A percentile compares a stretch with the other conserved stretches of the same genome.
Evolutionary conservation across 2,113 vertebrate species (phyloP).

Genomic region (Choloepus hoffmanni): DNA sequence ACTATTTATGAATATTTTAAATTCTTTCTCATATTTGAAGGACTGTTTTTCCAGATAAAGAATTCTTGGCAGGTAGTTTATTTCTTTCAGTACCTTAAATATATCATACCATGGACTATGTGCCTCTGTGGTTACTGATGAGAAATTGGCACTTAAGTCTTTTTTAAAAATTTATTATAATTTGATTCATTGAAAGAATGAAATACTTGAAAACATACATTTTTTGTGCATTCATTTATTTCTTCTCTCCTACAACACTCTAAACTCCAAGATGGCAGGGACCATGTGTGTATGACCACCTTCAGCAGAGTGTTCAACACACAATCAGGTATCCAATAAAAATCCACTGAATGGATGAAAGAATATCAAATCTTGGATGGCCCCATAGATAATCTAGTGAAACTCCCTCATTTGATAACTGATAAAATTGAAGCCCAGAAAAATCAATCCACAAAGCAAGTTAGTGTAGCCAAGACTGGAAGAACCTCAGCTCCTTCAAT

Average conservation of each 20-base stretch:
- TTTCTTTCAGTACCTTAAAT: too few relatives aligned
- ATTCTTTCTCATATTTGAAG: too few relatives aligned
- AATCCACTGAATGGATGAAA: background rate
- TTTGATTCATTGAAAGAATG: background rate
- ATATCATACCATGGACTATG: too few relatives aligned
- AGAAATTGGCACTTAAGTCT: too few relatives aligned
- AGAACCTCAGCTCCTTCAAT: background rate
- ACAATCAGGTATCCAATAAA: background rate
- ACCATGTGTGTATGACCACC: background rate
- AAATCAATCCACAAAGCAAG: background rate
- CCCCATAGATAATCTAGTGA: background rate
- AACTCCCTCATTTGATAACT: background rate
- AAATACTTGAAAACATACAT: background rate
- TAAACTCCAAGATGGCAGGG: background rate
- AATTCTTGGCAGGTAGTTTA: too few relatives aligned
- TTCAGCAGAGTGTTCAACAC: background rate
- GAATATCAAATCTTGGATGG: background rate
- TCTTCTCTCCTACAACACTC: slow-evolving; percentile 7
- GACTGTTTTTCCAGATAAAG: too few relatives aligned
- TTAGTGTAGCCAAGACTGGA: background rate
- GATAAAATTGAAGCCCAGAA: background rate
- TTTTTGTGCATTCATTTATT: background rate
- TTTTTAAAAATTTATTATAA: background rate
- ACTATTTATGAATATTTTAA: too few relatives aligned
- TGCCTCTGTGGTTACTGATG: too few relatives aligned